Percentiles rank a stretch among this genome's conserved stretches.
Conservation (phyloP, 2,797 vertebrate species). For the Lagodon rhomboides region DNA sequence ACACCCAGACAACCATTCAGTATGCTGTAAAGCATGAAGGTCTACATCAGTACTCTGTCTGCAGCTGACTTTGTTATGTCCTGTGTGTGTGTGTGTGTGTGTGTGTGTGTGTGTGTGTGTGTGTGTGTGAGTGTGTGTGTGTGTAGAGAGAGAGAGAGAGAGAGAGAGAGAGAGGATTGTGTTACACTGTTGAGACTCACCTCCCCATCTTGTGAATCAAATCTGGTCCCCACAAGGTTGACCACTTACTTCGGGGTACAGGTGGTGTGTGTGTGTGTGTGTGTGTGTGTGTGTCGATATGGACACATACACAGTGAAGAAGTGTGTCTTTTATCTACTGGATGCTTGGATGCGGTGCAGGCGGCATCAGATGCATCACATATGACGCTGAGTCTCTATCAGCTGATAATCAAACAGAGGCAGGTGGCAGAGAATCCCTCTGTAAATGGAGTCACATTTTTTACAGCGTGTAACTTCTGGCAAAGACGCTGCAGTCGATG, state of each 20-base stretch:
- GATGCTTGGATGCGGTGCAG: neutral
- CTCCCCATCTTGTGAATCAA: neutral
- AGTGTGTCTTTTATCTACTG: neutral
- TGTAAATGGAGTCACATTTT: neutral
- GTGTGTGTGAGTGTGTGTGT: conserved; percentile 15
- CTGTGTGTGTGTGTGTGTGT: conserved; percentile 39
- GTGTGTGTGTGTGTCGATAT: neutral
- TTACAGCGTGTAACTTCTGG: neutral
- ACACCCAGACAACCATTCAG: conserved; percentile 51
- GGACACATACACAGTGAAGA: no score
- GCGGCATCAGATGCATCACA: neutral
- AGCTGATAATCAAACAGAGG: neutral
- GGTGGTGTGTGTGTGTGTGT: no score
- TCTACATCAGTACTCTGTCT: conserved; percentile 73
- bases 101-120: conserved; percentile 30
- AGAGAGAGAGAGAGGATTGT: neutral
- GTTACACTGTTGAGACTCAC: conserved; percentile 20
- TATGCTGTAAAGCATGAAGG: conserved; percentile 69
- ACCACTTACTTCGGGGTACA: neutral
- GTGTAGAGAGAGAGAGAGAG: no score
- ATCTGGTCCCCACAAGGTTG: conserved; percentile 1
- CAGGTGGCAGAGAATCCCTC: neutral
- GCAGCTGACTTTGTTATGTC: conserved; percentile 72
- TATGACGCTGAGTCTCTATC: neutral
- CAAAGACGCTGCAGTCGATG: neutral